Conservation (phyloP, 2,797 vertebrate species). For the Chiroxiphia lanceolata region DNA sequence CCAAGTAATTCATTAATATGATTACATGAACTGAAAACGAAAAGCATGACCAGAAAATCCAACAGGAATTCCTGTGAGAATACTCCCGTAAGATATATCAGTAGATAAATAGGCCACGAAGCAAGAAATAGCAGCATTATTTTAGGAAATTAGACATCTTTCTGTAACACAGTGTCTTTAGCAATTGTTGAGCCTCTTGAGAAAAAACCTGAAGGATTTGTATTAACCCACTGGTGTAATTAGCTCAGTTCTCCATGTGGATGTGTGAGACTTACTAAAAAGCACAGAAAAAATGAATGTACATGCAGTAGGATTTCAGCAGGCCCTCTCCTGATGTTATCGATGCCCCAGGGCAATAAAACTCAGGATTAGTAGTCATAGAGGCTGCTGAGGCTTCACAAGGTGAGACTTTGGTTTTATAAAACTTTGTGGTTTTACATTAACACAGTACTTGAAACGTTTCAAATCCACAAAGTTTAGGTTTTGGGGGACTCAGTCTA, state of each 20-base stretch:
- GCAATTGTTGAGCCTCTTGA: background rate
- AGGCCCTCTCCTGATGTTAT: background rate
- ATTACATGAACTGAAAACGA: slow-evolving; percentile 16
- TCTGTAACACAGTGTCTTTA: background rate
- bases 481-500: background rate
- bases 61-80: background rate
- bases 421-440: background rate
- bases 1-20: background rate
- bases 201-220: background rate
- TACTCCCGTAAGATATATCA: background rate
- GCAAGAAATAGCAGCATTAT: background rate
- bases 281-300: background rate
- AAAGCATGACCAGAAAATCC: slow-evolving; percentile 4
- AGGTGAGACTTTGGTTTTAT: background rate
- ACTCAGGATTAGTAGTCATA: background rate
- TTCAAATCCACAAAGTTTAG: background rate
- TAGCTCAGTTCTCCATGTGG: background rate
- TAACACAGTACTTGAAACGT: background rate
- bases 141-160: background rate
- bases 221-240: background rate
- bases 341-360: background rate
- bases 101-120: background rate
- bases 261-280: background rate
- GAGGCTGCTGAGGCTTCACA: background rate
- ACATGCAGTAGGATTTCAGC: background rate